Evolutionary conservation across 2,888 invertebrate genomes (phyloP), one percentile per base, ranked within the genome.

Genomic region (Alsophila aescularia): DNA sequence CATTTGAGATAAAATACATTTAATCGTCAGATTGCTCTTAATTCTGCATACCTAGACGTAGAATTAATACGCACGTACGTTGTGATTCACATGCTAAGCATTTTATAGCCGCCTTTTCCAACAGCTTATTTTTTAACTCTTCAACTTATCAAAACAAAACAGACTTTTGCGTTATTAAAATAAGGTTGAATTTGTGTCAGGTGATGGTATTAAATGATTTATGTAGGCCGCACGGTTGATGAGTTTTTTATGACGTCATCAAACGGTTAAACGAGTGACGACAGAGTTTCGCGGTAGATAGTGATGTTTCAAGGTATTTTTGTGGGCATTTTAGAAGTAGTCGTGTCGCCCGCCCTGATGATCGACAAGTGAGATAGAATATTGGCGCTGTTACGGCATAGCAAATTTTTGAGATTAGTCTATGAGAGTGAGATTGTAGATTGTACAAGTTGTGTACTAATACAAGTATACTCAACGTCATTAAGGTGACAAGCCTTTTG

Each of bases 161-260:
- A 51, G 41, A 31, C 18, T 13, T 15, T 45, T 40, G 43, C 27
- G 18, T 29, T 21, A 12, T 16, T 34, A 12, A 5, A 48, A 49
- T 21, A 58, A 39, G 47, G 61, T 53, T 39, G 47, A 53, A 31
- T 40, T 40, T 44, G 37, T 55, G 27, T 29, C 39, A 34, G n/a
- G 39, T 18, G 14, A 37, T 52, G 18, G 24, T 21, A 44, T 50
- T 42, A 50, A 58, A 60, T 63, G 66, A 77, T 81, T 81, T 81
- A 83, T 83, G 71, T 77, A 66, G 73, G 75, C 70, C 75, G 75
- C 68, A 67, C 69, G 72, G 71, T 78, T 81, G 82, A 81, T 85
- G 70, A 70, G 72, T 49, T 64, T 65, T 82, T 84, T 83, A 85
- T 83, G 81, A 83, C 79, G 80, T 82, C 83, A 83, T 85, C 80